Base-by-base conservation (phyloP, 1,140 invertebrate genomes). In the Adelges cooleyi region DNA sequence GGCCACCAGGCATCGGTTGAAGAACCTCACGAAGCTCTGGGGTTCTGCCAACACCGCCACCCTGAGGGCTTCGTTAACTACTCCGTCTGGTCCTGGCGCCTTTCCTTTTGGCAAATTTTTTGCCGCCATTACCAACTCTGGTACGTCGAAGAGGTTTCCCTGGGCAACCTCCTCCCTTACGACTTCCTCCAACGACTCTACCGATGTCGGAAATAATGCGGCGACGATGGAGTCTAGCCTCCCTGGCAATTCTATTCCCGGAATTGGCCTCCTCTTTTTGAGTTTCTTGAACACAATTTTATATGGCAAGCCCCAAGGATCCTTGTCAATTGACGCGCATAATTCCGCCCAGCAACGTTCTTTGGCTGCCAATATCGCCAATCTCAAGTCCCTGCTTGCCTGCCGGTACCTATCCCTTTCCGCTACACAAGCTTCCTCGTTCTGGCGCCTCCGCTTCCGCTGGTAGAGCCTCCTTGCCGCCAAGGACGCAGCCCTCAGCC, bases 241-340 rank as follows among this genome's bases (percentile, higher is more conserved):
- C 2, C 50, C 27, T 17, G 2, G 17, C 2, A 10, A 15, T 3
- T 15, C 17, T 20, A 18, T 4, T 1, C 50, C 50, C 2, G 50
- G 50, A 0, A 9, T 9, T 10, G 27, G 27, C 3, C 27, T 29
- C n/a, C n/a, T n/a, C n/a, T n/a, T n/a, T 2, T 29, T 10, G 2
- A 52, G n/a, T 9, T 18, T 1, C 9, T 33, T 33, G 3, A n/a
- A 38, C 0, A 66, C 65, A 15, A 66, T 27, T 40, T 13, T 29
- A 8, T 49, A 66, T 5, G 27, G 27, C 1, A 22, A 11, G 3
- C 65, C 33, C 65, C 65, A 66, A 0, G 50, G 29, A 40, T 66
- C 49, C 10, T 38, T 40, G n/a, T 66, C 33, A 1, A 66, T 22
- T 3, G 48, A 17, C 0, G n/a, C 17, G 23, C 20, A 52, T 3